Evolutionary conservation across 92 coral and sea anemone species (phyloP).

Genomic region (Siderastrea radians): DNA sequence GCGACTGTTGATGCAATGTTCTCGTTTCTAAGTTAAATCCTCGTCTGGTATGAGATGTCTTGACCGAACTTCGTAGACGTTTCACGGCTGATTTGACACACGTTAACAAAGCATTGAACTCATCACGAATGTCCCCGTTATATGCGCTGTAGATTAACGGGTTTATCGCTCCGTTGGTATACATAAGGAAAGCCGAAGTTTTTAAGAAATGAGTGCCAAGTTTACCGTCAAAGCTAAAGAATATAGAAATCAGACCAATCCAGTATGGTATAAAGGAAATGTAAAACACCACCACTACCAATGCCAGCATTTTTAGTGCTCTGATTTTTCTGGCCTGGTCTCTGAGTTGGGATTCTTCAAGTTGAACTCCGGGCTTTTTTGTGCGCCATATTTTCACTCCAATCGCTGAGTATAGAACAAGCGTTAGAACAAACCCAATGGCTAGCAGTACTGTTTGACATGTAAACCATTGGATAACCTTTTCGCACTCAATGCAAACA

Average conservation of each 20-base stretch:
- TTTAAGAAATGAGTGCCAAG: conserved; percentile 7
- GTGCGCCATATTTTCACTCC: conserved; percentile 18
- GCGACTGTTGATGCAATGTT: neutral
- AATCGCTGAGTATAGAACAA: conserved; percentile 24
- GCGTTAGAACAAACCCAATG: neutral
- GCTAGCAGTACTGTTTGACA: conserved; percentile 29
- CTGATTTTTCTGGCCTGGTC: neutral
- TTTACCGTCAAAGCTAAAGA: neutral
- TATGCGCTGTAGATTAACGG: conserved; percentile 14
- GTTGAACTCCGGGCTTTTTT: conserved; percentile 7
- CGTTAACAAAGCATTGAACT: neutral
- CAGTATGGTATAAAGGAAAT: conserved; percentile 31
- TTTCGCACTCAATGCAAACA: neutral
- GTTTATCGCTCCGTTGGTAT: conserved; percentile 34
- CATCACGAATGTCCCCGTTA: conserved; percentile 16
- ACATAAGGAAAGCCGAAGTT: conserved; percentile 29
- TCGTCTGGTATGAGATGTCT: neutral
- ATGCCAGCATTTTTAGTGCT: conserved; percentile 18
- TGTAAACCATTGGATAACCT: conserved; percentile 21
- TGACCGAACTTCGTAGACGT: neutral
- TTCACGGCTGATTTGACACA: neutral
- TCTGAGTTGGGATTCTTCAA: neutral
- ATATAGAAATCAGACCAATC: conserved; percentile 24
- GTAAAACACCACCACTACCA: conserved; percentile 35
- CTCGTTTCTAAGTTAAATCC: neutral